phyloP scores from a whole-genome alignment of 2,888 invertebrate species.

The Scaptomyza parva region DNA sequence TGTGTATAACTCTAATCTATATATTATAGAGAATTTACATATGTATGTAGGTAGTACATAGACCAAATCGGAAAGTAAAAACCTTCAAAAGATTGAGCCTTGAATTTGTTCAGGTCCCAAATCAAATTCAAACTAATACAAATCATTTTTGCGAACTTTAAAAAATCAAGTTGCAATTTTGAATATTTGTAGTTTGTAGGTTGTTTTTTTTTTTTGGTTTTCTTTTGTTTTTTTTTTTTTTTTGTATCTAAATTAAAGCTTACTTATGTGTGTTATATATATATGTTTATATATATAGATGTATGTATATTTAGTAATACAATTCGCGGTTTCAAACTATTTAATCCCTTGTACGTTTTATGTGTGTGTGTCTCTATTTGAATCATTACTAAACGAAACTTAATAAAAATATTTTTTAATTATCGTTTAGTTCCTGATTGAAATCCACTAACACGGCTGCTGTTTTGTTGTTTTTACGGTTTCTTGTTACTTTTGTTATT shows the following conservation, averaged over 20 bases:
- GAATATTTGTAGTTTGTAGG: constrained; percentile 34
- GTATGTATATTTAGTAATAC: constrained; percentile 81
- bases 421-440: constrained; percentile 7
- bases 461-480: constrained; percentile 19
- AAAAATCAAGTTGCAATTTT: constrained; percentile 43
- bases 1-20: constrained; percentile 46
- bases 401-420: constrained; percentile 25
- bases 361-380: constrained; percentile 40
- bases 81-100: constrained; percentile 15
- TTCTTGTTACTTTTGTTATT: constrained; percentile 29
- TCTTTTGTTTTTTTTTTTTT: neutral
- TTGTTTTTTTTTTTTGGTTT: constrained; percentile 19
- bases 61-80: constrained; percentile 52
- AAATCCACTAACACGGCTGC: constrained; percentile 11
- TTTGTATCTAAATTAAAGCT: constrained; percentile 50
- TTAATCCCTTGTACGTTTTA: constrained; percentile 81
- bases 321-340: constrained; percentile 82
- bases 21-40: constrained; percentile 50
- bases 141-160: constrained; percentile 30
- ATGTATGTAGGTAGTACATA: constrained; percentile 44
- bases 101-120: constrained; percentile 28
- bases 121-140: constrained; percentile 39
- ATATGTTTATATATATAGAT: constrained; percentile 50
- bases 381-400: constrained; percentile 53
- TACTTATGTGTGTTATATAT: constrained; percentile 45